These are phyloP conservation scores for Rhodinocichla rosea DNA, from an alignment of 2,113 vertebrate genomes.

Conservation along the genomic window DNA sequence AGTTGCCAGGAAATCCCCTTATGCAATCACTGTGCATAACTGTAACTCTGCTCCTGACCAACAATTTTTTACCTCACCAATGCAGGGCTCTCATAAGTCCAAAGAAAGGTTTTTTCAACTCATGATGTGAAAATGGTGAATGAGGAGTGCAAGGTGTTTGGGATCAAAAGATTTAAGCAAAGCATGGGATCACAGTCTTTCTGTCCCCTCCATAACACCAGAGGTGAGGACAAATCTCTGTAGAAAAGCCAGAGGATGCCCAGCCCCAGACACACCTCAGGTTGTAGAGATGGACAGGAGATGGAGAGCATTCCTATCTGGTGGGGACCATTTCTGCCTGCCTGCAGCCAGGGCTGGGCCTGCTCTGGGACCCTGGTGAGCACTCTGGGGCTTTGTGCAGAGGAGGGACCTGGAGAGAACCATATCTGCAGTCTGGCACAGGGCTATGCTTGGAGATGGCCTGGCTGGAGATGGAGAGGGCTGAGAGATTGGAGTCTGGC, in stretches of 20 bases:
- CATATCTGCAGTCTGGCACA: background rate
- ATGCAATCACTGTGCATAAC: background rate
- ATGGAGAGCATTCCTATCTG: background rate
- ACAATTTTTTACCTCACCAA: background rate
- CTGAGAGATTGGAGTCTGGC: background rate
- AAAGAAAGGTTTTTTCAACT: background rate
- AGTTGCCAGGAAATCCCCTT: background rate
- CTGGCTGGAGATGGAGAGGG: background rate
- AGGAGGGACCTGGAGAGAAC: background rate
- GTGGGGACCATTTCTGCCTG: background rate
- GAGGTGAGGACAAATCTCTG: background rate
- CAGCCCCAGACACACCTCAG: background rate
- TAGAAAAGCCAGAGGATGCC: background rate
- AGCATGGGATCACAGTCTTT: background rate
- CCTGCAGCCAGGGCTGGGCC: background rate
- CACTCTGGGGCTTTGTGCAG: background rate
- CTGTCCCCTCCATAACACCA: background rate
- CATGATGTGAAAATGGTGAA: background rate
- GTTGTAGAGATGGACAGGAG: background rate
- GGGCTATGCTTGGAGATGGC: background rate
- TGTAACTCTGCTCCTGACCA: background rate
- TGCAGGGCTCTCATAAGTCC: background rate
- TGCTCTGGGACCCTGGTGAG: background rate
- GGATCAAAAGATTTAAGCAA: background rate
- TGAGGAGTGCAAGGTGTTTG: background rate